Conservation (phyloP, 2,888 invertebrate genomes). For the Formica aserva region DNA sequence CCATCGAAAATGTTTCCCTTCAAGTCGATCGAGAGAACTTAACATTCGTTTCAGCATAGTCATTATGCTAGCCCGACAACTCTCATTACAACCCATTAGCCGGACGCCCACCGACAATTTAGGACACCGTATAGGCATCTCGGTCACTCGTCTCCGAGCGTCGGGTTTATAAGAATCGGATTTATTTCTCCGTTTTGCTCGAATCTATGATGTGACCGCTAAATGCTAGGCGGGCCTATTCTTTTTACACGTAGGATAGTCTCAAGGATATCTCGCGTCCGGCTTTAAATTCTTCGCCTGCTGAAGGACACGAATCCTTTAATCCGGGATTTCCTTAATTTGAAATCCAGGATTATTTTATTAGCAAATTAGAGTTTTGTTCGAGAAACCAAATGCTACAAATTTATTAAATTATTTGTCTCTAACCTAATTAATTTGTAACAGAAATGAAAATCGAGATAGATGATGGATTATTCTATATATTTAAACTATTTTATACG, state of each 20-base stretch:
- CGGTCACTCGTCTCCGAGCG: constrained; percentile 31
- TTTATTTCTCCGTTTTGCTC: constrained; percentile 34
- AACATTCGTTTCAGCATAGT: constrained; percentile 68
- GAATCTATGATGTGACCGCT: constrained; percentile 27
- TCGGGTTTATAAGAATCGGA: constrained; percentile 41
- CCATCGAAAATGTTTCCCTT: constrained; percentile 30
- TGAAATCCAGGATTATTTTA: background rate
- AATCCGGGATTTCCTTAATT: background rate
- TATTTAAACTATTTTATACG: background rate
- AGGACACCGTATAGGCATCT: constrained; percentile 72
- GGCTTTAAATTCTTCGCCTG: constrained; percentile 2
- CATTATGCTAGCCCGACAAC: constrained; percentile 70
- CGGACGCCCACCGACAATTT: constrained; percentile 80
- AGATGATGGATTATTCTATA: background rate
- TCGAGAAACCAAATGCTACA: background rate
- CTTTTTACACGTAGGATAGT: constrained; percentile 61
- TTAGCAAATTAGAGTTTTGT: background rate
- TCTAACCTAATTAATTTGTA: background rate
- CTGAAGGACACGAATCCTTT: background rate
- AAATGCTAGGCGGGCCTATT: constrained; percentile 54
- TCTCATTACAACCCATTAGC: constrained; percentile 80
- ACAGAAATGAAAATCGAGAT: background rate
- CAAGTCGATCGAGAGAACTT: constrained; percentile 61
- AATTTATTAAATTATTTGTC: background rate
- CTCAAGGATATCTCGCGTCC: constrained; percentile 63